Evolutionary conservation across 92 coral and sea anemone species (phyloP).

Genomic region (Hydrozoanthus gracilis): DNA sequence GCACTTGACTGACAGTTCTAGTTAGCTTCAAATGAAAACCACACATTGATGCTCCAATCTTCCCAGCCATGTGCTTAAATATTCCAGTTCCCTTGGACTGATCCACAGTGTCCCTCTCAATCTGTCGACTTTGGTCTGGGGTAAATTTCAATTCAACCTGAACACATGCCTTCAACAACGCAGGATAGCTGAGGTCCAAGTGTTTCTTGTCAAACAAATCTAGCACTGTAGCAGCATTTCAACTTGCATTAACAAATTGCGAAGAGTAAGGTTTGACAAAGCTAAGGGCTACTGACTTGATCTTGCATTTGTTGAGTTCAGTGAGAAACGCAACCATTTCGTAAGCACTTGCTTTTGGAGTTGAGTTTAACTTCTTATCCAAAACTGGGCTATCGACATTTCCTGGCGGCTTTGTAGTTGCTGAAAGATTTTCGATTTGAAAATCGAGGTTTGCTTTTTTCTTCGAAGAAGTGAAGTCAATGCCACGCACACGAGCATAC

Average conservation of each 20-base stretch:
- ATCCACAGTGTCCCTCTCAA: slow-evolving; percentile 19
- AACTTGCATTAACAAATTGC: background rate
- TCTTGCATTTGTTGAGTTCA: background rate
- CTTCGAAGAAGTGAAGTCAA: slow-evolving; percentile 42
- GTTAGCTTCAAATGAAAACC: background rate
- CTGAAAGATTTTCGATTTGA: slow-evolving; percentile 25
- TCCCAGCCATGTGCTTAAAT: slow-evolving; percentile 73
- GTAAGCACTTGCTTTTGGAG: background rate
- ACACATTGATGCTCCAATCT: slow-evolving; percentile 71
- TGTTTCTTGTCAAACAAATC: background rate
- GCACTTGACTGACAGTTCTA: background rate
- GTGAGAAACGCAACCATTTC: background rate
- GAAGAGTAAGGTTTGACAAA: background rate
- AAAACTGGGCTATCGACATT: background rate
- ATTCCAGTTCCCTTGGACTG: slow-evolving; percentile 62
- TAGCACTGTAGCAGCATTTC: background rate
- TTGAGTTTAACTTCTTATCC: background rate
- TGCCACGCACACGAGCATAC: slow-evolving; percentile 34
- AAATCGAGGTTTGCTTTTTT: slow-evolving; percentile 25
- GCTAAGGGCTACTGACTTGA: background rate
- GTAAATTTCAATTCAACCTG: background rate
- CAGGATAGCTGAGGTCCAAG: background rate
- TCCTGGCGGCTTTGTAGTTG: background rate
- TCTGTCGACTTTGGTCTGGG: background rate
- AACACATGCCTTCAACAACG: background rate